Percentiles rank a stretch among this genome's conserved stretches.
These are phyloP conservation scores for Sebastolobus alascanus DNA, from an alignment of 2,797 vertebrate genomes.

Conservation along the genomic window DNA sequence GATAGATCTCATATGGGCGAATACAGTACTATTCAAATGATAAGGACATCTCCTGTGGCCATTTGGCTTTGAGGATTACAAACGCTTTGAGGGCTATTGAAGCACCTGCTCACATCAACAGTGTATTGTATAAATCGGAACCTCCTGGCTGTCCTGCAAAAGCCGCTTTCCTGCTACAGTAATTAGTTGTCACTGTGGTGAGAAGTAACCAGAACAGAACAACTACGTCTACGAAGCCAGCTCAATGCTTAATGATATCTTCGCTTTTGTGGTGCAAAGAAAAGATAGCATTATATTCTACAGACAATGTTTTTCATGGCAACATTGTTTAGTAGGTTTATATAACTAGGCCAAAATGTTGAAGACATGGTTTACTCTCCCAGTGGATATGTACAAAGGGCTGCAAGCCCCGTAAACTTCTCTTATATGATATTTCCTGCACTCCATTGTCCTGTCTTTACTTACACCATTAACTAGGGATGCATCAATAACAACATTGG, in stretches of 20 bases:
- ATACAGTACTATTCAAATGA: constrained; percentile 27
- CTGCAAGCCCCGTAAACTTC: neutral
- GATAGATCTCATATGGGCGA: constrained; percentile 8
- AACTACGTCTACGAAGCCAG: constrained; percentile 11
- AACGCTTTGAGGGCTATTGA: constrained; percentile 17
- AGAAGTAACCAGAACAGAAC: constrained; percentile 34
- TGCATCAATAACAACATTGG: neutral
- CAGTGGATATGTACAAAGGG: neutral
- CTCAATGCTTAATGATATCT: constrained; percentile 22
- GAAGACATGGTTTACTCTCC: neutral
- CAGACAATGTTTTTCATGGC: neutral
- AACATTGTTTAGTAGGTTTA: neutral
- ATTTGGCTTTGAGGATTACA: constrained; percentile 43
- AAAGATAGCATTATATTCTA: neutral
- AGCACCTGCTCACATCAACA: constrained; percentile 35
- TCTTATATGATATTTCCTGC: neutral
- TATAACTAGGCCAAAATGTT: neutral
- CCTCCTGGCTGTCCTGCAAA: constrained; percentile 21
- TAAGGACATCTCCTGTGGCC: constrained; percentile 35
- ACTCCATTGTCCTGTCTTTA: neutral
- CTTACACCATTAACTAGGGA: neutral
- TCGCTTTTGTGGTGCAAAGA: constrained; percentile 36
- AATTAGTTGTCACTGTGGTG: constrained; percentile 52
- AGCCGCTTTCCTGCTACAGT: constrained; percentile 17
- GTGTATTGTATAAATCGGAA: constrained; percentile 16